Conservation (phyloP, 2,797 vertebrate species). For the Silurus aristotelis region DNA sequence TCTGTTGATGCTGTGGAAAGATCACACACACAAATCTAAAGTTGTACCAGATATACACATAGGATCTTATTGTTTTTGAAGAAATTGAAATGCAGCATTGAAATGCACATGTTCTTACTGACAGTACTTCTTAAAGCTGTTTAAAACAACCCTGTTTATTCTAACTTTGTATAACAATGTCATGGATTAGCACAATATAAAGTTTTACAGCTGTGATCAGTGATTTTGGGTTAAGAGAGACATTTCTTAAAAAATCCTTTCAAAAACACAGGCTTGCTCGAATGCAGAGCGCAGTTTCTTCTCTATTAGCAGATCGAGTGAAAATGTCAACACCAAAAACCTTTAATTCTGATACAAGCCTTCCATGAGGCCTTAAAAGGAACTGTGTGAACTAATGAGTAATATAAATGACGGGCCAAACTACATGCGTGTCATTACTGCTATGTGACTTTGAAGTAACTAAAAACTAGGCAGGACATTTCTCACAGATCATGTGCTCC, state of each 20-base stretch:
- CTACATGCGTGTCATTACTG: background rate
- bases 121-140: background rate
- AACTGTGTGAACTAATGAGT: background rate
- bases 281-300: background rate
- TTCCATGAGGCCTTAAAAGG: background rate
- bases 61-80: background rate
- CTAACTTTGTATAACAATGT: background rate
- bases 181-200: background rate
- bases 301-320: background rate
- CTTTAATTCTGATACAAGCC: background rate
- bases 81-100: background rate
- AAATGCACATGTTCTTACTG: background rate
- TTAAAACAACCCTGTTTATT: too few species aligned
- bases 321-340: background rate
- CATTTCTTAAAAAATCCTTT: background rate
- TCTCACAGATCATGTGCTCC: background rate
- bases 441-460: background rate
- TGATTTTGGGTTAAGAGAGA: background rate
- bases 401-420: background rate
- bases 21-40: background rate
- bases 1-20: conserved; percentile 89
- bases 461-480: background rate
- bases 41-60: background rate
- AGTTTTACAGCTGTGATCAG: background rate
- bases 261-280: background rate